phyloP scores from a whole-genome alignment of 64 coral and sea anemone species.

The Stylophora pistillata region DNA sequence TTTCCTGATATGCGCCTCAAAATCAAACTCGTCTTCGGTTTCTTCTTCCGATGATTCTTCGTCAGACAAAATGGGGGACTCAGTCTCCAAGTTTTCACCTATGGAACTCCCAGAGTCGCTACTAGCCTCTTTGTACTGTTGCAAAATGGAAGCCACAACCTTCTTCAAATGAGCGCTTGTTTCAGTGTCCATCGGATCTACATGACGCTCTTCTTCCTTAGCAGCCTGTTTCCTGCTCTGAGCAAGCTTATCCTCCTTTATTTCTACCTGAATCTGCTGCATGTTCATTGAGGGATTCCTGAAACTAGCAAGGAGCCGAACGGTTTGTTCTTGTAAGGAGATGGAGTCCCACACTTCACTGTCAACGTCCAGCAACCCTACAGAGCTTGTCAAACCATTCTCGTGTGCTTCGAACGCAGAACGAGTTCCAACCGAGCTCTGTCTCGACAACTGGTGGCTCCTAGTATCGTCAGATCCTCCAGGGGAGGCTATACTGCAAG shows the following conservation, averaged over 20 bases:
- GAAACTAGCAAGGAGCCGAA: slow-evolving; percentile 3
- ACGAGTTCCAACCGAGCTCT: background rate
- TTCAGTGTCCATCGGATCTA: background rate
- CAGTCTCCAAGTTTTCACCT: background rate
- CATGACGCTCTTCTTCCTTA: background rate
- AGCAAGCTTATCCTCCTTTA: background rate
- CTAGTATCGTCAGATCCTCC: background rate
- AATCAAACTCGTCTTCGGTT: slow-evolving; percentile 45
- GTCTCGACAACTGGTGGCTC: background rate
- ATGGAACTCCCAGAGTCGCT: background rate
- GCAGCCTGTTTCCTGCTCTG: background rate
- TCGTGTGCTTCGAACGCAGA: background rate
- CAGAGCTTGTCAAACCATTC: background rate
- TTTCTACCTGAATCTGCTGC: slow-evolving; percentile 6
- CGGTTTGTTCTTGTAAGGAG: background rate
- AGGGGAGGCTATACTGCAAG: background rate
- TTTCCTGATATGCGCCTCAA: slow-evolving; percentile 42
- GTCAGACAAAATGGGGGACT: background rate
- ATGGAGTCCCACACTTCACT: background rate
- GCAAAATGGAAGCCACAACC: background rate
- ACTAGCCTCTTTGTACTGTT: background rate
- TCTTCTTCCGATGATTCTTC: slow-evolving; percentile 3
- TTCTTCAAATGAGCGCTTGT: background rate
- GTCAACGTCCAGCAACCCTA: background rate
- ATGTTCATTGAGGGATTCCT: background rate